A percentile compares a stretch with the other conserved stretches of the same genome.
phyloP scores from a whole-genome alignment of 1,140 invertebrate species.

The Elysia chlorotica region DNA sequence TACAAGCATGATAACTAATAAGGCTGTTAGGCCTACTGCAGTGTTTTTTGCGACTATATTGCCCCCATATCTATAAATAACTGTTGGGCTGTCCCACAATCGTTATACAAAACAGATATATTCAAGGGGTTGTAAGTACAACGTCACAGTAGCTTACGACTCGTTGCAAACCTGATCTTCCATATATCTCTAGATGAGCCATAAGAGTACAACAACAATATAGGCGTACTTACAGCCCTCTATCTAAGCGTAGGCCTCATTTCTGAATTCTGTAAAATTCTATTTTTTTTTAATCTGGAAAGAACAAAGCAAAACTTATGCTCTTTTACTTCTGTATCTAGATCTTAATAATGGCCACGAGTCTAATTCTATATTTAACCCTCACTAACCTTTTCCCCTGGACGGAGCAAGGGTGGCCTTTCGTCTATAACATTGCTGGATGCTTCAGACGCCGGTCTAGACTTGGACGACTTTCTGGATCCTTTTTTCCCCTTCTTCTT shows the following conservation, averaged over 20 bases:
- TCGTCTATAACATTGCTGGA: not conserved
- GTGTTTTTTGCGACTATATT: too few species aligned
- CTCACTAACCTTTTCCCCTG: conserved; percentile 44
- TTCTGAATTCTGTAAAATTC: too few species aligned
- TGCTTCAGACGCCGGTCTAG: conserved; percentile 26
- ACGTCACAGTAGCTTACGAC: not conserved
- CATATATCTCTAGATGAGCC: too few species aligned
- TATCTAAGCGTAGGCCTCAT: too few species aligned
- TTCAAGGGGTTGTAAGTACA: not conserved
- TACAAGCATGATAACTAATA: not conserved
- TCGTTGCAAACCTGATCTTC: not conserved
- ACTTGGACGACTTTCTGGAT: conserved; percentile 26
- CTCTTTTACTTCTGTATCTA: not conserved
- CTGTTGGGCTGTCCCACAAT: not conserved
- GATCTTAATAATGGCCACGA: not conserved
- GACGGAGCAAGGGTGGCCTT: conserved; percentile 37
- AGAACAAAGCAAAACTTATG: not conserved
- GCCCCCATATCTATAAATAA: too few species aligned
- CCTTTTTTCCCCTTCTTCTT: conserved; percentile 41
- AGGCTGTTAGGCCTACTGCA: not conserved
- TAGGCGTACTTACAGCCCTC: too few species aligned
- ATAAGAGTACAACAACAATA: too few species aligned
- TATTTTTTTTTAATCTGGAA: not conserved
- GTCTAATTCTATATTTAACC: not conserved
- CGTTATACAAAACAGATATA: not conserved